Conservation (phyloP, 2,888 invertebrate species). For the Pseudococcus viburni region DNA sequence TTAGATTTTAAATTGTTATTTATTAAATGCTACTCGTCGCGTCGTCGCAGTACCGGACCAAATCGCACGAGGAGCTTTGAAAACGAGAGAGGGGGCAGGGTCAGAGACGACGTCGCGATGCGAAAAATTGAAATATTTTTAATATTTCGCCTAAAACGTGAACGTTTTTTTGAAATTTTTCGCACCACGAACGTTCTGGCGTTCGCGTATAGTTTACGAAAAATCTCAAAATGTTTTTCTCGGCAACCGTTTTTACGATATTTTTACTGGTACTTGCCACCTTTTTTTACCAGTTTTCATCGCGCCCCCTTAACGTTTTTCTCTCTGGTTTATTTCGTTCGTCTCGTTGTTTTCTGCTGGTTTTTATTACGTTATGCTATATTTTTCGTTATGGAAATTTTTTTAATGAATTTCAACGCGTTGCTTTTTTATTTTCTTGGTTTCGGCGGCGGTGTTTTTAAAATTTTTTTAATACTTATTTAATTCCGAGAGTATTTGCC, state of each 20-base stretch:
- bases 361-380: not conserved
- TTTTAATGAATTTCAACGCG: slow-evolving; percentile 6
- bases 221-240: not conserved
- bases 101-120: not conserved
- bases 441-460: not conserved
- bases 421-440: not conserved
- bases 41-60: not conserved
- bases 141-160: slow-evolving; percentile 17
- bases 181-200: not conserved
- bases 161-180: slow-evolving; percentile 35
- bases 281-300: not conserved
- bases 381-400: slow-evolving; percentile 29
- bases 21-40: not conserved
- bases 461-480: slow-evolving; percentile 27
- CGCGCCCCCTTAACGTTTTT: slow-evolving; percentile 1
- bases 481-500: slow-evolving; percentile 5
- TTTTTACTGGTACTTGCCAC: slow-evolving; percentile 10
- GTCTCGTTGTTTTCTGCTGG: not conserved
- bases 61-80: not conserved
- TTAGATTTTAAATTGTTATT: slow-evolving; percentile 48
- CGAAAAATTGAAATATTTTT: slow-evolving; percentile 41
- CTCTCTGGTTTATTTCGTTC: not conserved
- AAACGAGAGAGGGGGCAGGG: not conserved
- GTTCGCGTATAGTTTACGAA: not conserved
- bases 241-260: not conserved